A percentile compares a stretch with the other conserved stretches of the same genome.
phyloP scores from a whole-genome alignment of 2,113 vertebrate genomes.

The Elephas maximus region DNA sequence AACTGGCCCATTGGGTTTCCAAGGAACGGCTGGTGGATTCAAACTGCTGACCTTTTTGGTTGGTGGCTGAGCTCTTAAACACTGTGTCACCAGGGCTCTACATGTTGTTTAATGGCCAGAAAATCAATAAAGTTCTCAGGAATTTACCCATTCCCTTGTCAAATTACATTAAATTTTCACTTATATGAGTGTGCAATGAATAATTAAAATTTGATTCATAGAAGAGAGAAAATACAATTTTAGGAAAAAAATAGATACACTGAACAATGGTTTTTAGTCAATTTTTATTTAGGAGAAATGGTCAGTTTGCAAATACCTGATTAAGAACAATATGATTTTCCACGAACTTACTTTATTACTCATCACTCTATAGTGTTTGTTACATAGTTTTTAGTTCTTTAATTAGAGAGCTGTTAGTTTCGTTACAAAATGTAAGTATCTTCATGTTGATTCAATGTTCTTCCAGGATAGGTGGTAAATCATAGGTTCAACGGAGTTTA shows the following conservation, averaged over 20 bases:
- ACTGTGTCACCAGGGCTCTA: no score
- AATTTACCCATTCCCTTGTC: conserved; percentile 49
- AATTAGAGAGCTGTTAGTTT: neutral
- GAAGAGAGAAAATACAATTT: conserved; percentile 54
- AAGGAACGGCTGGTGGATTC: no score
- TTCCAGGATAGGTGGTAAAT: neutral
- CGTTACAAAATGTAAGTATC: neutral
- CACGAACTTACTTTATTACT: neutral
- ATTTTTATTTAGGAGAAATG: conserved; percentile 72
- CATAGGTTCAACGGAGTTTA: neutral
- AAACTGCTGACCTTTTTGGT: no score
- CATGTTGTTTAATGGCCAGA: conserved; percentile 21
- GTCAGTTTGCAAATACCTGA: conserved; percentile 44
- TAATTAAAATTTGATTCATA: conserved; percentile 61
- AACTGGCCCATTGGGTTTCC: no score
- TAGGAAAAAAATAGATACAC: neutral
- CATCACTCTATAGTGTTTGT: neutral
- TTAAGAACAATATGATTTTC: neutral
- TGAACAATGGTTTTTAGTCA: conserved; percentile 39
- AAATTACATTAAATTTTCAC: conserved; percentile 53
- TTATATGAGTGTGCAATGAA: conserved; percentile 58
- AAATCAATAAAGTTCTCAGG: conserved; percentile 48
- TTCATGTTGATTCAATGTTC: neutral
- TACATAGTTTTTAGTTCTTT: neutral
- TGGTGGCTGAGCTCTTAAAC: no score